phyloP scores from a whole-genome alignment of 2,113 vertebrate species.

The Bagarius yarrelli region DNA sequence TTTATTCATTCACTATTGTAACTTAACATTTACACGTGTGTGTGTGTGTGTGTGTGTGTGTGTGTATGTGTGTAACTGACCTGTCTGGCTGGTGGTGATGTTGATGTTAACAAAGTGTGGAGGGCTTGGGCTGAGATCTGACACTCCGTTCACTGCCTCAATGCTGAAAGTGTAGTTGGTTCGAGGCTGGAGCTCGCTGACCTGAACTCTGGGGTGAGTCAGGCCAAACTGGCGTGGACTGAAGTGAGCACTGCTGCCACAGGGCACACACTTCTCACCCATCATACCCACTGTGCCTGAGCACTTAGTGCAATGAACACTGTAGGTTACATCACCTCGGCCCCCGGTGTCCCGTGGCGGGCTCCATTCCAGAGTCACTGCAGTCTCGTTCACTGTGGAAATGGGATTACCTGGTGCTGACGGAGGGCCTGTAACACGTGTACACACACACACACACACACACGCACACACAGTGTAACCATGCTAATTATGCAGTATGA shows the following conservation, averaged over 20 bases:
- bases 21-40: not conserved
- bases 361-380: slow-evolving; percentile 92
- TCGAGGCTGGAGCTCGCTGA: slow-evolving; percentile 92
- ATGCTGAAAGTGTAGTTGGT: slow-evolving; percentile 93
- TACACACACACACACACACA: slow-evolving; percentile 8
- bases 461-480: not conserved
- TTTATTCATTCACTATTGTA: no score
- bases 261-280: slow-evolving; percentile 78
- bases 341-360: slow-evolving; percentile 86
- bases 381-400: slow-evolving; percentile 93
- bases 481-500: not conserved
- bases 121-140: slow-evolving; percentile 90
- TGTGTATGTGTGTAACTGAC: slow-evolving; percentile 68
- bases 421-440: slow-evolving; percentile 77
- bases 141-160: slow-evolving; percentile 92
- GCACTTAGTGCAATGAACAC: slow-evolving; percentile 91
- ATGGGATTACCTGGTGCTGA: slow-evolving; percentile 92
- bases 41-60: not conserved
- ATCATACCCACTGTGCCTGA: slow-evolving; percentile 71
- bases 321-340: slow-evolving; percentile 89
- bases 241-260: slow-evolving; percentile 88
- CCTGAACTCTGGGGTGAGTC: slow-evolving; percentile 82
- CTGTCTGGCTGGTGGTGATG: slow-evolving; percentile 97
- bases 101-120: slow-evolving; percentile 92
- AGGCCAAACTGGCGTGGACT: slow-evolving; percentile 84